Evolutionary conservation across 2,797 vertebrate species (phyloP), one percentile per base, ranked within the genome.

Genomic region (Enteromius radiatus): DNA sequence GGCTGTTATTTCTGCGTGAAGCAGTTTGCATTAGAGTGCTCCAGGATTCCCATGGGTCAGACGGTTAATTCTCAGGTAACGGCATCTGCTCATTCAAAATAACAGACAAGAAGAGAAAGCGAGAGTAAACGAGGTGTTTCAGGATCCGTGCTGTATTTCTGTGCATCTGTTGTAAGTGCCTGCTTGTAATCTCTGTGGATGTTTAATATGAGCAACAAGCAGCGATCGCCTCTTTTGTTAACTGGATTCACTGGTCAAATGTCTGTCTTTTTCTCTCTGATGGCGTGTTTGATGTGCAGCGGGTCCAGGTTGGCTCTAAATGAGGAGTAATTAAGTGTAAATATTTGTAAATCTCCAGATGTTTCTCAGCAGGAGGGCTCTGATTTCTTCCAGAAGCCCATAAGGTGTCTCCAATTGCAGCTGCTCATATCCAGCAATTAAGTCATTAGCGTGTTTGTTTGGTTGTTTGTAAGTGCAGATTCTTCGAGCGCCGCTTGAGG

Each of bases 1-100:
- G 98, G 98, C 52, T 98, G 95, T 91, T 99, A 99, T 91, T 99
- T 99, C 92, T 99, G 97, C 85, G 98, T 99, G 91, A 99, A 98
- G 93, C 97, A 99, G 90, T 99, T 98, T 0, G 98, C 98, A 0
- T 91, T 99, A 88, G 98, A 99, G 90, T 99, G 98, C 92, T 98
- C 98, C 0, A 95, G 97, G 76, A 98, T 99, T 86, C 98, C 98
- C 84, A 98, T 99, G 97, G 98, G 98, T 74, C 98, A 99, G 91
- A 96, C 97, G 0, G 97, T 99, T 89, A 99, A 99, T 91, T 99
- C 98, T 21, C 98, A 99, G 98, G 98, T 99, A 97, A 87, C 23
- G 38, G 11, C 59, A 65, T 64, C 28, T 33, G 71, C 0, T 17
- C 47, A n/a, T 52, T 73, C 43, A 71, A 17, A 23, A 71, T 31